Percentiles rank a stretch among this genome's conserved stretches.
phyloP scores from a whole-genome alignment of 37 sponge, comb jelly and placozoan genomes.

The Hexactinellida sp. region DNA sequence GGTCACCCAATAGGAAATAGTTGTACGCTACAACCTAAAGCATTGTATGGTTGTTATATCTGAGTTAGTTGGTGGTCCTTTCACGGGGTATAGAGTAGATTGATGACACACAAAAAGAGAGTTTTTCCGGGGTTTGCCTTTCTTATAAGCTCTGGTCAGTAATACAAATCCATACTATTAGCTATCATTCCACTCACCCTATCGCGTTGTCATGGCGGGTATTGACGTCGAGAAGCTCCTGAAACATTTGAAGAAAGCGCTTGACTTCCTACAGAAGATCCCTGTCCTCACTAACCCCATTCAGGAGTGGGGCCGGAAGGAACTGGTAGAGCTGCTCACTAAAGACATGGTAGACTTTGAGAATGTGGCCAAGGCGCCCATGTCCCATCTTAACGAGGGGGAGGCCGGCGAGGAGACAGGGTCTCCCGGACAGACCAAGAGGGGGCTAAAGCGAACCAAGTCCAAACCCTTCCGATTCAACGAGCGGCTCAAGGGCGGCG shows the following conservation, averaged over 20 bases:
- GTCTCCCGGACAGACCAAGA: not conserved
- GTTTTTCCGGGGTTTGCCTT: too few relatives aligned
- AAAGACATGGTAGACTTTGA: constrained; percentile 11
- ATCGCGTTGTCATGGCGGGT: not conserved
- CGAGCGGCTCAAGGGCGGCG: not conserved
- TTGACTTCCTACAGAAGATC: not conserved
- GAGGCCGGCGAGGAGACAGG: not conserved
- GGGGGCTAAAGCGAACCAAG: not conserved
- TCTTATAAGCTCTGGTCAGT: too few relatives aligned
- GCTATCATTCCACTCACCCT: not conserved
- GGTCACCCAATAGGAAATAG: too few relatives aligned
- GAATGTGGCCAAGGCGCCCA: not conserved
- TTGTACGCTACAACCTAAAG: too few relatives aligned
- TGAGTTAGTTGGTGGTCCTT: too few relatives aligned
- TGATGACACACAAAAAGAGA: too few relatives aligned
- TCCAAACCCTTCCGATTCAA: not conserved
- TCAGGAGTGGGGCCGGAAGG: constrained; percentile 2
- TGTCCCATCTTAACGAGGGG: constrained; percentile 8
- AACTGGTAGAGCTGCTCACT: not conserved
- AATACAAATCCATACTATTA: not conserved
- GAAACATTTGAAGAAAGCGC: not conserved
- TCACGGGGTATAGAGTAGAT: too few relatives aligned
- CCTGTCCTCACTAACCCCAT: not conserved
- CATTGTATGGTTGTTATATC: too few relatives aligned
- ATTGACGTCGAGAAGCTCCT: not conserved